Percentiles rank a stretch among this genome's conserved stretches.
Conservation (phyloP, 2,113 vertebrate genomes). For the Haemorhous mexicanus region DNA sequence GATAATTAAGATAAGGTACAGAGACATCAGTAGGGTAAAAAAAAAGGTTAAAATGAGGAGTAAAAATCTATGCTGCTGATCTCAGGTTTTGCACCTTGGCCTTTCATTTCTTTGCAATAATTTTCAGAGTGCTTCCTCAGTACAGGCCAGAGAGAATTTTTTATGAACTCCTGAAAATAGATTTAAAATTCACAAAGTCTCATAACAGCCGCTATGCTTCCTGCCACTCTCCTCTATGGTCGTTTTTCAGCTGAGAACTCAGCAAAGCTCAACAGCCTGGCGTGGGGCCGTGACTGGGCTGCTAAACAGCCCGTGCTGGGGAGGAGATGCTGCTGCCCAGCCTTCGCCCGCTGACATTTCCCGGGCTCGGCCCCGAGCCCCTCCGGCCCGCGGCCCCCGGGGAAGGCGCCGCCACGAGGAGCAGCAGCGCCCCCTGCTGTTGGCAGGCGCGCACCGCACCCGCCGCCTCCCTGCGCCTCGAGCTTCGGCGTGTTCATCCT, state of each 20-base stretch:
- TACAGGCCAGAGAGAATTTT: constrained; percentile 59
- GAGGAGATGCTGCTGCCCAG: not conserved
- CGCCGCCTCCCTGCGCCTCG: accelerated
- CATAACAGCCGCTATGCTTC: not conserved
- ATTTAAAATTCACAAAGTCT: constrained; percentile 69
- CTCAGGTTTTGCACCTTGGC: not conserved
- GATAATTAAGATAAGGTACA: constrained; percentile 17
- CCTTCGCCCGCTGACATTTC: not conserved
- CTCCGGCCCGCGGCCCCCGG: not conserved
- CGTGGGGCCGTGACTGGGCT: constrained; percentile 20
- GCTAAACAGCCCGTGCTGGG: not conserved
- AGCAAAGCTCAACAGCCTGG: constrained; percentile 12
- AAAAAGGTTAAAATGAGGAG: constrained; percentile 4
- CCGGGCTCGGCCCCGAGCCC: not conserved
- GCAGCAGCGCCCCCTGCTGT: constrained; percentile 10
- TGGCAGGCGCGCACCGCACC: not conserved
- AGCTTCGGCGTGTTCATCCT: not conserved
- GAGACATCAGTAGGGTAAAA: not conserved
- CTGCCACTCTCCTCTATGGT: constrained; percentile 10
- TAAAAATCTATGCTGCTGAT: not conserved
- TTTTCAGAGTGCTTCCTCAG: not conserved
- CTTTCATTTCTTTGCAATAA: constrained; percentile 35
- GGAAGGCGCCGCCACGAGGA: not conserved
- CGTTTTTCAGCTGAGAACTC: constrained; percentile 40
- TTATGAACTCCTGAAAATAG: constrained; percentile 52